Percentiles rank a stretch among this genome's conserved stretches.
These are phyloP conservation scores for Lanistes nyassanus DNA, from an alignment of 1,140 invertebrate species.

Conservation along the genomic window DNA sequence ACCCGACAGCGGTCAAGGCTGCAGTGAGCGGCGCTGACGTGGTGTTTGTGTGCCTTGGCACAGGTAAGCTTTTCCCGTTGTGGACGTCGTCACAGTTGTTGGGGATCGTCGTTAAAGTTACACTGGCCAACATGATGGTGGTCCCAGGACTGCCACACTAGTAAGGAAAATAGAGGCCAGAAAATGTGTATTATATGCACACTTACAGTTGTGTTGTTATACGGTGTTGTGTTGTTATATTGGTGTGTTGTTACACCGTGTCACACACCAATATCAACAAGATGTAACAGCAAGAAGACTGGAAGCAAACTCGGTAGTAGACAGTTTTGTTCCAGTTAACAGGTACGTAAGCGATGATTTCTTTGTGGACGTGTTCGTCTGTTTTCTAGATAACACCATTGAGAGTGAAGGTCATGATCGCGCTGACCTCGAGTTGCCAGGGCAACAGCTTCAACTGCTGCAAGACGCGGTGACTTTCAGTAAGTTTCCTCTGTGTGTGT, in stretches of 20 bases:
- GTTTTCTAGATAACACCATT: slow-evolving; percentile 34
- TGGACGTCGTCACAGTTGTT: too few relatives aligned
- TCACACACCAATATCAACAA: too few relatives aligned
- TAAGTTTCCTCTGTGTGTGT: not conserved
- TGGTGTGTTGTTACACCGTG: too few relatives aligned
- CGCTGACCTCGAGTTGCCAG: slow-evolving; percentile 44
- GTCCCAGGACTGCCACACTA: not conserved
- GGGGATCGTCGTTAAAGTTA: too few relatives aligned
- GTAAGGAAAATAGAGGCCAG: not conserved
- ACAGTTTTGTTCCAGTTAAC: too few relatives aligned
- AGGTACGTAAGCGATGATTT: too few relatives aligned
- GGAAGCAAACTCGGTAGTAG: too few relatives aligned
- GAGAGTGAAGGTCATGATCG: slow-evolving; percentile 54
- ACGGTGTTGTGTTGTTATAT: too few relatives aligned
- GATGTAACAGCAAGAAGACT: too few relatives aligned
- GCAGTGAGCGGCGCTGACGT: slow-evolving; percentile 41
- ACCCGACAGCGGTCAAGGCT: slow-evolving; percentile 25
- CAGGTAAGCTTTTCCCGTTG: slow-evolving; percentile 50
- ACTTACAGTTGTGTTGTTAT: too few relatives aligned
- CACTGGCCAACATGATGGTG: too few relatives aligned
- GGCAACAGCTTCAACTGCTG: slow-evolving; percentile 44
- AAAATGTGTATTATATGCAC: not conserved
- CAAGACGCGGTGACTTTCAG: slow-evolving; percentile 37
- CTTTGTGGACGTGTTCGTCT: too few relatives aligned
- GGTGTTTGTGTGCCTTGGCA: slow-evolving; percentile 56